Evolutionary conservation across 2,888 invertebrate genomes (phyloP).

Genomic region (Gisinianus flammeolus): DNA sequence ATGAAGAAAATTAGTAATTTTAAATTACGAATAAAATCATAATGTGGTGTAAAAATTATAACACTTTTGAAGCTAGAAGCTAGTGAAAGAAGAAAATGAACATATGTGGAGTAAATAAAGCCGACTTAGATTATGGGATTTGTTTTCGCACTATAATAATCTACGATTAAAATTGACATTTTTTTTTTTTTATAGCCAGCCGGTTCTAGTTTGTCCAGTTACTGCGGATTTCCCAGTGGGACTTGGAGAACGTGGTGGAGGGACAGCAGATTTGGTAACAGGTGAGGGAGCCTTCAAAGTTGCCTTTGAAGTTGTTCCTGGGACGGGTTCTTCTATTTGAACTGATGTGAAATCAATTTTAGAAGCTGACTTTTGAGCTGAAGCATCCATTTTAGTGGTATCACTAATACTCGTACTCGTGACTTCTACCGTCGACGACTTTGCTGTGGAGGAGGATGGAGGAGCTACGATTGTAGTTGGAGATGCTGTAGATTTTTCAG

Average conservation of each 20-base stretch:
- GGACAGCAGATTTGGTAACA: too few species aligned
- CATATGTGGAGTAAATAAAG: too few species aligned
- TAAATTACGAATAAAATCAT: too few species aligned
- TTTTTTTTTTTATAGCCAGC: slow-evolving; percentile 48
- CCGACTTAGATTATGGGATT: too few species aligned
- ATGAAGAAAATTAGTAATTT: too few species aligned
- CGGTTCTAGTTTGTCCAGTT: slow-evolving; percentile 55
- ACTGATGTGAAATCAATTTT: not conserved
- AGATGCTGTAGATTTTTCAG: not conserved
- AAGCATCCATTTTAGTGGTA: not conserved
- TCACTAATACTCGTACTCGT: too few species aligned
- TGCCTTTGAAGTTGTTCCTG: not conserved
- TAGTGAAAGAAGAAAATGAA: too few species aligned
- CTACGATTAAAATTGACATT: too few species aligned
- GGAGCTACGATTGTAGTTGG: not conserved
- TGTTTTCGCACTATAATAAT: too few species aligned
- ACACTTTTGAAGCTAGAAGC: too few species aligned
- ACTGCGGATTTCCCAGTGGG: slow-evolving; percentile 50
- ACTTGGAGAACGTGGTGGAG: slow-evolving; percentile 35
- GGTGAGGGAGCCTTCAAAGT: not conserved
- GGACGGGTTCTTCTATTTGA: not conserved
- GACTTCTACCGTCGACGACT: not conserved
- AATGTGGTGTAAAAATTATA: too few species aligned
- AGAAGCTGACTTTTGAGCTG: not conserved
- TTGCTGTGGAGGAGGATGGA: too few species aligned